Evolutionary conservation across 2,797 vertebrate genomes (phyloP).

Genomic region (Dicrostonyx torquatus): DNA sequence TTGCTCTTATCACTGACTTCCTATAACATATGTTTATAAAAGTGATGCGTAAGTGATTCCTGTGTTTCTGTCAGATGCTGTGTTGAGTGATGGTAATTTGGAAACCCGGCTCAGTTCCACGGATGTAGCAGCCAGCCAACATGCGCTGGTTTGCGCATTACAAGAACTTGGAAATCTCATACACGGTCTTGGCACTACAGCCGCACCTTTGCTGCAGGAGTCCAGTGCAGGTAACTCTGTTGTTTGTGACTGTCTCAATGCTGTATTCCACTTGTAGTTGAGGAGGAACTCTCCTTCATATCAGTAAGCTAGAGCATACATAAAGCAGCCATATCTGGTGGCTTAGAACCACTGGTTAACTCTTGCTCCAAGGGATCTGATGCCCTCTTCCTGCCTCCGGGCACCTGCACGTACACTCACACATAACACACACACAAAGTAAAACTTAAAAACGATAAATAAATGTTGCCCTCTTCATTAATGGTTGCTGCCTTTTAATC

Average conservation of each 20-base stretch:
- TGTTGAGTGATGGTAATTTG: slow-evolving; percentile 88
- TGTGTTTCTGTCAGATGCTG: slow-evolving; percentile 86
- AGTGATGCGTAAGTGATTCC: slow-evolving; percentile 66
- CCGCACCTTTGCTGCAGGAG: slow-evolving; percentile 92
- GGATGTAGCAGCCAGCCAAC: slow-evolving; percentile 89
- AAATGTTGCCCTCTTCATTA: background rate
- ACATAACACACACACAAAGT: background rate
- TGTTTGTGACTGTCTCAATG: background rate
- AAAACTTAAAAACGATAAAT: background rate
- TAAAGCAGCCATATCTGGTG: background rate
- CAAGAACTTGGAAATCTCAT: slow-evolving; percentile 93
- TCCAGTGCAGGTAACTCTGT: slow-evolving; percentile 88
- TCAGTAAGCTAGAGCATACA: background rate
- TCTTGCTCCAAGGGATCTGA: too few relatives aligned
- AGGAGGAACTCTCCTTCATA: background rate
- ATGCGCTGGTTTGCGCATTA: slow-evolving; percentile 92
- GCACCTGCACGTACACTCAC: background rate
- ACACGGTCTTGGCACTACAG: slow-evolving; percentile 90
- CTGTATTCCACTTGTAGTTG: background rate
- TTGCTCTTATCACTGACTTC: background rate
- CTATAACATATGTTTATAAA: slow-evolving; percentile 58
- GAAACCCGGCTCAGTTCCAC: slow-evolving; percentile 88
- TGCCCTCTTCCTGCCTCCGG: background rate
- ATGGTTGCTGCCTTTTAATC: too few relatives aligned
- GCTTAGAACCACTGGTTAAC: background rate